Conservation (phyloP, 2,888 invertebrate species). For the Norana najaformis region DNA sequence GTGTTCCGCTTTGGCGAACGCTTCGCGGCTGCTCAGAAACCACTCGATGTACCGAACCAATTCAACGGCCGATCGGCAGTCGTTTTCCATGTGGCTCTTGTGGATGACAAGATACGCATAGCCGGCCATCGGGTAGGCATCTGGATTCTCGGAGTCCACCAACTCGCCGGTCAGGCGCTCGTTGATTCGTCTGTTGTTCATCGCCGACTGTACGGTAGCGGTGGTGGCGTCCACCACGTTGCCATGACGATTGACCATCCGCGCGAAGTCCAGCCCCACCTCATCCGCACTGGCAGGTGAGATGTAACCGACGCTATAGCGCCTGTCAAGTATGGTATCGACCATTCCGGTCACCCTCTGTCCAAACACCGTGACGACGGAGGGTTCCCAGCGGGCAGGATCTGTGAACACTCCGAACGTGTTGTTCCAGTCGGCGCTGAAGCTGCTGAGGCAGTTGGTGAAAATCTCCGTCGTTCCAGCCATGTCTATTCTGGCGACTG, state of each 20-base stretch:
- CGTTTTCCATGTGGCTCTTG: constrained; percentile 39
- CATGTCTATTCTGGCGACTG: constrained; percentile 52
- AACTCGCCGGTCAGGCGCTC: constrained; percentile 16
- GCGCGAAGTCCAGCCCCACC: constrained; percentile 45
- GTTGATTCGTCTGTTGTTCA: neutral
- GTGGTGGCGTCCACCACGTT: constrained; percentile 44
- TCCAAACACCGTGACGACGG: neutral
- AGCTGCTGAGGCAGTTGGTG: constrained; percentile 48
- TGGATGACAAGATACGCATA: constrained; percentile 55
- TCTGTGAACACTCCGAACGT: constrained; percentile 49
- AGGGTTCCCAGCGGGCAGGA: constrained; percentile 31
- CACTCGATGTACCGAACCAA: constrained; percentile 45
- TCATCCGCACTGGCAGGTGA: constrained; percentile 48
- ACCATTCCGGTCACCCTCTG: constrained; percentile 37
- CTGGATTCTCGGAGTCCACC: constrained; percentile 14
- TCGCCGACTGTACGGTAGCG: constrained; percentile 33
- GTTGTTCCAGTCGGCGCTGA: constrained; percentile 50
- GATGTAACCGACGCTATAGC: constrained; percentile 52
- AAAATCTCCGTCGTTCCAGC: constrained; percentile 54
- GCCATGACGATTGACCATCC: constrained; percentile 47
- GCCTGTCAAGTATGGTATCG: constrained; percentile 38
- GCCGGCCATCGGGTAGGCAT: constrained; percentile 53
- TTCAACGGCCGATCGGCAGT: constrained; percentile 51
- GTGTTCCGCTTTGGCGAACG: constrained; percentile 36
- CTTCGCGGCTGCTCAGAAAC: constrained; percentile 30